Evolutionary conservation across 2,888 invertebrate genomes (phyloP).

Genomic region (Therioaphis trifolii): DNA sequence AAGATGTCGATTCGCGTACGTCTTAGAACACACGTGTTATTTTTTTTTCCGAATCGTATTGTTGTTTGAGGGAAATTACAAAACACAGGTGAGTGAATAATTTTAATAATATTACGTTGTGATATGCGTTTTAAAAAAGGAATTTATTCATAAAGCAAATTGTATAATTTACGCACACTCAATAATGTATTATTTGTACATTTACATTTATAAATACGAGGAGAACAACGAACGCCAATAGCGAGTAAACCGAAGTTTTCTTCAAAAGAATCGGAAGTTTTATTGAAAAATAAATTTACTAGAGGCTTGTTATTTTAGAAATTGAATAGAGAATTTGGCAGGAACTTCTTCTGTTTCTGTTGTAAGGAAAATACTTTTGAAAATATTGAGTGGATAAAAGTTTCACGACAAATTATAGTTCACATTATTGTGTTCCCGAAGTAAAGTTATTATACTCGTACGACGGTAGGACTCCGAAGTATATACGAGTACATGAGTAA

Average conservation of each 20-base stretch:
- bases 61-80: no score
- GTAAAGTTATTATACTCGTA: slow-evolving; percentile 6
- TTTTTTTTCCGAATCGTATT: no score
- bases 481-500: not conserved
- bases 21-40: no score
- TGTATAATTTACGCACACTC: no score
- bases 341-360: not conserved
- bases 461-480: not conserved
- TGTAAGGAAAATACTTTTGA: slow-evolving; percentile 26
- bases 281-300: slow-evolving; percentile 35
- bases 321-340: slow-evolving; percentile 42
- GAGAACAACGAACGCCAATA: not conserved
- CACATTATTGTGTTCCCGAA: slow-evolving; percentile 3
- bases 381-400: slow-evolving; percentile 37
- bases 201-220: not conserved
- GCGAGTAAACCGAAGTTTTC: not conserved
- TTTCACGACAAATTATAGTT: slow-evolving; percentile 25
- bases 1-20: no score
- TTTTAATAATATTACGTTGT: no score
- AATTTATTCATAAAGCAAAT: no score
- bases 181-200: not conserved
- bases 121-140: no score
- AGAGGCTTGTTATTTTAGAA: slow-evolving; percentile 25
- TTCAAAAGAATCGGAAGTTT: slow-evolving; percentile 28
- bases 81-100: no score